phyloP scores from a whole-genome alignment of 2,888 invertebrate species.

The Steromphala cineraria region DNA sequence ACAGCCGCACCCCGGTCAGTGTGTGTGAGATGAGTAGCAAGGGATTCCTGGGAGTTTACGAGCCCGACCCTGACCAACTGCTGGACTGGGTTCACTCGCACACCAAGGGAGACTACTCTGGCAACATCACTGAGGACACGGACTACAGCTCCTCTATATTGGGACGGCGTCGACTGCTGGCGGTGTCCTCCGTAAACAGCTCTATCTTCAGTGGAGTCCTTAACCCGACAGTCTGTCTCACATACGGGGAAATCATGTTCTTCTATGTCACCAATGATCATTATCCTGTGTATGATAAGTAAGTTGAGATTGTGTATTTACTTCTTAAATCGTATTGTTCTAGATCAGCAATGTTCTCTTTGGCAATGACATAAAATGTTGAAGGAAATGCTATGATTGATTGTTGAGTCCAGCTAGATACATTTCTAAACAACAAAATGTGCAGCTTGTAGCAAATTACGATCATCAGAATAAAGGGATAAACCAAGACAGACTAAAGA shows the following conservation, averaged over 20 bases:
- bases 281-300: slow-evolving; percentile 74
- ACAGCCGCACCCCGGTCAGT: slow-evolving; percentile 43
- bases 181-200: slow-evolving; percentile 50
- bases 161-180: slow-evolving; percentile 61
- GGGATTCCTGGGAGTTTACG: slow-evolving; percentile 70
- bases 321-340: no score
- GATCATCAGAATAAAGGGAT: no score
- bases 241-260: slow-evolving; percentile 67
- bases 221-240: slow-evolving; percentile 69
- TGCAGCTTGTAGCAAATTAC: no score
- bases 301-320: slow-evolving; percentile 23
- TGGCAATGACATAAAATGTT: no score
- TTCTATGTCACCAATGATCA: slow-evolving; percentile 63
- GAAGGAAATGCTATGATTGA: no score
- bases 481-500: no score
- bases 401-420: no score
- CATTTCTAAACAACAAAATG: no score
- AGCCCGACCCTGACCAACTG: slow-evolving; percentile 53
- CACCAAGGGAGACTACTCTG: slow-evolving; percentile 58
- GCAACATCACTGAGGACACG: slow-evolving; percentile 57
- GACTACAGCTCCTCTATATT: slow-evolving; percentile 29
- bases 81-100: slow-evolving; percentile 50
- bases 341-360: no score
- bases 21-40: slow-evolving; percentile 48
- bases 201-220: slow-evolving; percentile 64